A percentile compares a stretch with the other conserved stretches of the same genome.
phyloP scores from a whole-genome alignment of 2,113 vertebrate genomes.

The Chlorodrepanis virens region DNA sequence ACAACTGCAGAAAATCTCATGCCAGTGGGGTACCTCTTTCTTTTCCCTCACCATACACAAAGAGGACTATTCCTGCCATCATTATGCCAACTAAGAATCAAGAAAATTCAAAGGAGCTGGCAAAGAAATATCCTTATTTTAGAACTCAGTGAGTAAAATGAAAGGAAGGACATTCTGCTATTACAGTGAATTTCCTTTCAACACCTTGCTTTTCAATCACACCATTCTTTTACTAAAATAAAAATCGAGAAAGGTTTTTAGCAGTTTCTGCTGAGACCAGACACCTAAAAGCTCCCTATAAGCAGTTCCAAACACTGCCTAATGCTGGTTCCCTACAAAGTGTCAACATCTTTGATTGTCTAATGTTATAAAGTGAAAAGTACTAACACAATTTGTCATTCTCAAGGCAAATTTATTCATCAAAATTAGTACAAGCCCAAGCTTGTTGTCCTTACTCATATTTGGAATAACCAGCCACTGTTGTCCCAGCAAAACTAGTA shows the following conservation, averaged over 20 bases:
- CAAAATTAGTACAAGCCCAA: conserved; percentile 25
- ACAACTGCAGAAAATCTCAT: background rate
- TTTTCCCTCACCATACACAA: background rate
- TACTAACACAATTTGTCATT: conserved; percentile 17
- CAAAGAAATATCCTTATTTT: background rate
- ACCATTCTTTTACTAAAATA: background rate
- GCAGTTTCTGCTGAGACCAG: background rate
- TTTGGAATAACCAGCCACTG: background rate
- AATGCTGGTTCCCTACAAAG: background rate
- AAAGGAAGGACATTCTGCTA: background rate
- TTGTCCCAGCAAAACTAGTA: background rate
- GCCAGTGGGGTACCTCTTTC: background rate
- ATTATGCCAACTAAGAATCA: background rate
- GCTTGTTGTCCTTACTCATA: background rate
- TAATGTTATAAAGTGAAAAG: background rate
- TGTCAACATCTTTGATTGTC: background rate
- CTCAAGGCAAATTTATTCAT: background rate
- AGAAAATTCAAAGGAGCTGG: background rate
- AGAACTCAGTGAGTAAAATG: background rate
- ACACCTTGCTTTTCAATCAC: background rate
- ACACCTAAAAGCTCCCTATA: background rate
- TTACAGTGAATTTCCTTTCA: background rate
- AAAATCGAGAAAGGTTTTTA: background rate
- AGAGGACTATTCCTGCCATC: background rate
- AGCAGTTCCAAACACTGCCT: background rate